Percentiles rank a stretch among this genome's conserved stretches.
Evolutionary conservation across 2,888 invertebrate species (phyloP).

Genomic region (Netelia inedita): DNA sequence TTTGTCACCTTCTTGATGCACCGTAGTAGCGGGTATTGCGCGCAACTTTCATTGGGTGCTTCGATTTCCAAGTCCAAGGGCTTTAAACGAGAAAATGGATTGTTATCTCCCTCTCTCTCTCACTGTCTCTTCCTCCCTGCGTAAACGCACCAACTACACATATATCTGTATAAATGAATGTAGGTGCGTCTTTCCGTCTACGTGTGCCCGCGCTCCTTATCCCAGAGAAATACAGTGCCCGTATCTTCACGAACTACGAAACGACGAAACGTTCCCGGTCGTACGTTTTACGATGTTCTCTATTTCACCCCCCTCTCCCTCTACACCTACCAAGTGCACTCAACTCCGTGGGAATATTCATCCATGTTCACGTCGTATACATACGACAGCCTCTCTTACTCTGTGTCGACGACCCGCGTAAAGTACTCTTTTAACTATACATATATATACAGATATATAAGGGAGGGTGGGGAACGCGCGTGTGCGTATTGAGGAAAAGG

Average conservation of each 20-base stretch:
- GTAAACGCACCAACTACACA: not conserved
- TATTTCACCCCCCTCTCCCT: not conserved
- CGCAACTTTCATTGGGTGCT: slow-evolving; percentile 9
- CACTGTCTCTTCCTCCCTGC: not conserved
- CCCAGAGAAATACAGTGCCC: slow-evolving; percentile 42
- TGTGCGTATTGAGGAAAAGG: slow-evolving; percentile 29
- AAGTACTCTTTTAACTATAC: slow-evolving; percentile 42
- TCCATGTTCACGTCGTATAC: slow-evolving; percentile 45
- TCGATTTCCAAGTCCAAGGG: slow-evolving; percentile 20
- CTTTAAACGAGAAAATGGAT: slow-evolving; percentile 37
- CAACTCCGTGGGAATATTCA: slow-evolving; percentile 62
- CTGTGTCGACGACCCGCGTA: slow-evolving; percentile 40
- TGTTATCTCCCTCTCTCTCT: not conserved
- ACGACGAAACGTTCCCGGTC: slow-evolving; percentile 38
- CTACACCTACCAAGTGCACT: slow-evolving; percentile 32
- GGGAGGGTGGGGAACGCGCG: slow-evolving; percentile 21
- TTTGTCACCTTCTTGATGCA: not conserved
- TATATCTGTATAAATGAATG: slow-evolving; percentile 23
- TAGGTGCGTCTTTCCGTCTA: not conserved
- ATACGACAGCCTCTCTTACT: slow-evolving; percentile 44
- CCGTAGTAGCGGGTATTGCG: not conserved
- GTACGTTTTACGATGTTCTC: slow-evolving; percentile 44
- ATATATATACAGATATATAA: slow-evolving; percentile 6
- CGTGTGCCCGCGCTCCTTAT: slow-evolving; percentile 10
- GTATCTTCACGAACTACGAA: slow-evolving; percentile 47